A percentile compares a stretch with the other conserved stretches of the same genome.
Evolutionary conservation across 2,113 vertebrate species (phyloP).

Genomic region (Halcyon malimbica): DNA sequence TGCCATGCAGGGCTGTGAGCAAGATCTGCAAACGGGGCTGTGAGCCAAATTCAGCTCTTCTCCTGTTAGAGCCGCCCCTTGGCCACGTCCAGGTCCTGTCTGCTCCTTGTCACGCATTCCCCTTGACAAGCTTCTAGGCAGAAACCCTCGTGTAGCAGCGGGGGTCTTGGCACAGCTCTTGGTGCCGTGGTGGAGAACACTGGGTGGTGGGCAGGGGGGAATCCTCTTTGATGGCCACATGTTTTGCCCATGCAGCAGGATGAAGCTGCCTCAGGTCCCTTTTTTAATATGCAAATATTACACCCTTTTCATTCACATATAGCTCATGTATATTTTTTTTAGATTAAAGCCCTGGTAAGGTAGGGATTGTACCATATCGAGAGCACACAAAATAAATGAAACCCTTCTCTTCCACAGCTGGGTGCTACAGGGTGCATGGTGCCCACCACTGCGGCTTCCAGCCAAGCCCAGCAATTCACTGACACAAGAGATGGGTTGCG

Average conservation of each 20-base stretch:
- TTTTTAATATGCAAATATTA: neutral
- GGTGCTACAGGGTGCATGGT: neutral
- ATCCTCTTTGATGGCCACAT: no score
- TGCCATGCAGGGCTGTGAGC: accelerated
- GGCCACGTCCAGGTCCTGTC: neutral
- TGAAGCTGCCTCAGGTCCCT: neutral
- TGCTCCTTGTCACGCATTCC: neutral
- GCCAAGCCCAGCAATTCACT: neutral
- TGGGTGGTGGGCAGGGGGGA: neutral
- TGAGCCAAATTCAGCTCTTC: neutral
- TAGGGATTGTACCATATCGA: neutral
- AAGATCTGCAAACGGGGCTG: neutral
- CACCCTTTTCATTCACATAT: neutral
- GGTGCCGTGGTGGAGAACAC: neutral
- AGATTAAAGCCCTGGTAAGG: neutral
- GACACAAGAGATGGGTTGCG: neutral
- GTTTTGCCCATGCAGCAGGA: neutral
- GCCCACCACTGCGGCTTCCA: neutral
- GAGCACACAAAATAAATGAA: neutral
- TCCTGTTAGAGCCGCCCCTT: neutral
- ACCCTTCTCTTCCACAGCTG: neutral
- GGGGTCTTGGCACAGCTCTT: neutral
- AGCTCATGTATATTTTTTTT: neutral
- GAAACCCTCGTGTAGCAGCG: neutral
- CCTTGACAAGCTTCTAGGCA: neutral